These are phyloP conservation scores for Therioaphis trifolii DNA, from an alignment of 2,888 invertebrate genomes.

Conservation along the genomic window DNA sequence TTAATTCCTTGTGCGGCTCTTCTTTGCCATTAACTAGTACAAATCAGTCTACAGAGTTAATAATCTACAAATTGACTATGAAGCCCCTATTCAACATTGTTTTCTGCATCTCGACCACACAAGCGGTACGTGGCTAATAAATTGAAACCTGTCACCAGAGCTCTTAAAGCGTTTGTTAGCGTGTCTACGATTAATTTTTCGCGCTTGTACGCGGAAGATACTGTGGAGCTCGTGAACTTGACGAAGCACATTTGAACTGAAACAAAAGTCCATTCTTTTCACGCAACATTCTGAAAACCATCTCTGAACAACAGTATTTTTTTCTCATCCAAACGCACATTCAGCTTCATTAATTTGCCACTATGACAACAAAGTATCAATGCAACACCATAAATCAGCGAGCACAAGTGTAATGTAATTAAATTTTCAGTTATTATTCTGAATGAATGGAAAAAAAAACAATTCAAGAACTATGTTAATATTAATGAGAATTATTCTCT, in stretches of 20 bases:
- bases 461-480: too few species aligned
- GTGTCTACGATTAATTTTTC: slow-evolving; percentile 26
- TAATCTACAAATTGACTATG: slow-evolving; percentile 15
- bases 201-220: neutral
- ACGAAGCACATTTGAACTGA: neutral
- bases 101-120: neutral
- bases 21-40: neutral
- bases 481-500: too few species aligned
- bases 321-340: too few species aligned
- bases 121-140: neutral
- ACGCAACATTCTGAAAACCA: neutral
- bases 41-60: neutral
- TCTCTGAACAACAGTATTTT: neutral
- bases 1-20: neutral
- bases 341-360: neutral
- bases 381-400: neutral
- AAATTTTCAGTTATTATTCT: neutral
- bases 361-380: neutral
- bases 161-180: neutral
- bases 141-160: neutral
- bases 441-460: neutral
- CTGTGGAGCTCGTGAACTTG: neutral
- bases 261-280: neutral
- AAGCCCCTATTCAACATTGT: neutral
- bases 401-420: neutral